Evolutionary conservation across 2,797 vertebrate species (phyloP).

Genomic region (Helostoma temminkii): DNA sequence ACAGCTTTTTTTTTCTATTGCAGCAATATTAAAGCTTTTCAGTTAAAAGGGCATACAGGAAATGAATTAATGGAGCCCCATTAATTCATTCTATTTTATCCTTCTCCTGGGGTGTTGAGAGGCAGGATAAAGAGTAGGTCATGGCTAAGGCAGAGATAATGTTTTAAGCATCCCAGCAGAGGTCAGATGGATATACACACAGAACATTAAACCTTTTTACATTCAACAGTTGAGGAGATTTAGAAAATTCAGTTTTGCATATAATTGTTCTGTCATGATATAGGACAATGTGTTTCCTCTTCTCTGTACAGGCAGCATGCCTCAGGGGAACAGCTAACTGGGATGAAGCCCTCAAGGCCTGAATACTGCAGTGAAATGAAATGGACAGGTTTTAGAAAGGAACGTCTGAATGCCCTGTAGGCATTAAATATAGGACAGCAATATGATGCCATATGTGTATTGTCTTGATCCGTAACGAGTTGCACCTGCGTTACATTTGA

Average conservation of each 20-base stretch:
- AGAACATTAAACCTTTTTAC: constrained; percentile 22
- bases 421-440: constrained; percentile 56
- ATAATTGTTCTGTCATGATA: constrained; percentile 37
- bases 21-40: constrained; percentile 48
- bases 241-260: constrained; percentile 31
- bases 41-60: constrained; percentile 35
- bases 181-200: constrained; percentile 25
- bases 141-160: constrained; percentile 51
- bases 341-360: constrained; percentile 58
- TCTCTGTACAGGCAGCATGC: constrained; percentile 12
- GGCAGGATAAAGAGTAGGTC: constrained; percentile 63
- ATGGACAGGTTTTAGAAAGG: constrained; percentile 43
- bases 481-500: constrained; percentile 45
- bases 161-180: constrained; percentile 54
- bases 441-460: constrained; percentile 39
- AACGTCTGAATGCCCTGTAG: constrained; percentile 58
- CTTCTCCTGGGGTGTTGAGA: constrained; percentile 45
- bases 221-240: constrained; percentile 27
- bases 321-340: constrained; percentile 53
- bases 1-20: constrained; percentile 27
- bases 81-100: constrained; percentile 66
- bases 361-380: constrained; percentile 51
- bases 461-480: constrained; percentile 41
- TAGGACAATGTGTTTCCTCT: constrained; percentile 19
- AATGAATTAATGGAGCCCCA: constrained; percentile 59